Evolutionary conservation across 2,113 vertebrate genomes (phyloP), one percentile per base, ranked within the genome.

Genomic region (Gnathonemus echidnorhynchus): DNA sequence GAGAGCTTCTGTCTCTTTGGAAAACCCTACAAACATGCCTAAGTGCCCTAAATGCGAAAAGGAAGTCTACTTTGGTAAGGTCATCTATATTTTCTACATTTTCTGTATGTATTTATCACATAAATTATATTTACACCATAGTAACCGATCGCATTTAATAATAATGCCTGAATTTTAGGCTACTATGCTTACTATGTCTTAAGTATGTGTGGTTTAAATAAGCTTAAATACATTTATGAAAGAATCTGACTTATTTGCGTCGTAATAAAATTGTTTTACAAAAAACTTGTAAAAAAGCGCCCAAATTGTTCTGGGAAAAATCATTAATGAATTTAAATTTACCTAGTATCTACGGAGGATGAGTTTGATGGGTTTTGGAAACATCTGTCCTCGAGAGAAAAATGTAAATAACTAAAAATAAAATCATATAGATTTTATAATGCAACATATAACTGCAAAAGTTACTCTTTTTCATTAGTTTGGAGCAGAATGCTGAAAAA

Each of bases 21-120:
- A 88, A 88, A 91, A 91, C 87, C 27, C 89, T 85, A 91, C 91
- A 88, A 94, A 90, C 89, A 99, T 99, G 98, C 97, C 98, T 48
- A 99, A 99, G 97, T 99, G 98, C 21, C 98, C 98, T 3, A 98
- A 96, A 89, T 99, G 98, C 94, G 9, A 93, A 31, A 99, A 98
- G 95, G 98, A 99, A 92, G 98, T 99, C 92, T 99, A 99, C 93
- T 99, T 99, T 92, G 98, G 98, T 99, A 96, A 98, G 98, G 70
- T 45, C 70, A 49, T 87, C 31, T 85, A 46, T 85, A 24, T 50
- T 42, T 24, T 52, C 84, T 46, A 19, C 24, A 31, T 52, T 31
- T 58, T 89, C 9, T 62, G 49, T 27, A 35, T 13, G 35, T 62
- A 31, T 62, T 48, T 87, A 84, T n/a, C 21, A 24, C 24, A 85